Conservation (phyloP, 2,113 vertebrate genomes). For the Clarias batrachus region DNA sequence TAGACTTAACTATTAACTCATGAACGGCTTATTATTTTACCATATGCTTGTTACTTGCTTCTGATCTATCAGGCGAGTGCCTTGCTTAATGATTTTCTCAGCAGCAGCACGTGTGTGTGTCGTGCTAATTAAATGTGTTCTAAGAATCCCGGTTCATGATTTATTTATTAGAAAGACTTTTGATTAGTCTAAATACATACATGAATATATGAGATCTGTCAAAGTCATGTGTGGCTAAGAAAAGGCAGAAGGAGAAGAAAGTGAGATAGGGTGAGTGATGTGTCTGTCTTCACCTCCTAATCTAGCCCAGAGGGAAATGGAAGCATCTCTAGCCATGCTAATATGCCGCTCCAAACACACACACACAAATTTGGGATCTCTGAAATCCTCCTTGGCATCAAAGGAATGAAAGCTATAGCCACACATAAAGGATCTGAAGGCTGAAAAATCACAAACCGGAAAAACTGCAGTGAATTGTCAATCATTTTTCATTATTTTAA, state of each 20-base stretch:
- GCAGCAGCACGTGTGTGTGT: conserved; percentile 15
- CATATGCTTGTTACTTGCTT: not conserved
- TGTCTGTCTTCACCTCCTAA: conserved; percentile 58
- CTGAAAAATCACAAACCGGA: not conserved
- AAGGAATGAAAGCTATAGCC: conserved; percentile 2
- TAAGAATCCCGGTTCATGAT: conserved; percentile 36
- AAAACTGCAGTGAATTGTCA: not conserved
- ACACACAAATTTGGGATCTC: not conserved
- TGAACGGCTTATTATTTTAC: no score
- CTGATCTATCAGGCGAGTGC: not conserved
- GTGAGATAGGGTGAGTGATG: not conserved
- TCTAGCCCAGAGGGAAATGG: conserved; percentile 62
- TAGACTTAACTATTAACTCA: not conserved
- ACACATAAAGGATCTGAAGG: not conserved
- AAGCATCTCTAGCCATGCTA: not conserved
- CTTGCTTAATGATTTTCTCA: conserved; percentile 19
- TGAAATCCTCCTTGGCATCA: conserved; percentile 11
- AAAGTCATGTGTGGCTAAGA: conserved; percentile 4
- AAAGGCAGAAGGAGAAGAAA: not conserved
- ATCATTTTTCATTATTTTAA: no score
- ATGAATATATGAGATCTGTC: conserved; percentile 26
- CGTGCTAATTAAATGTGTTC: conserved; percentile 24
- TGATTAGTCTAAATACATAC: conserved; percentile 32
- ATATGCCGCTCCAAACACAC: not conserved
- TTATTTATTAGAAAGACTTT: conserved; percentile 55